A percentile compares a stretch with the other conserved stretches of the same genome.
Evolutionary conservation across 2,888 invertebrate genomes (phyloP).

Genomic region (Oscheius myriophilus): DNA sequence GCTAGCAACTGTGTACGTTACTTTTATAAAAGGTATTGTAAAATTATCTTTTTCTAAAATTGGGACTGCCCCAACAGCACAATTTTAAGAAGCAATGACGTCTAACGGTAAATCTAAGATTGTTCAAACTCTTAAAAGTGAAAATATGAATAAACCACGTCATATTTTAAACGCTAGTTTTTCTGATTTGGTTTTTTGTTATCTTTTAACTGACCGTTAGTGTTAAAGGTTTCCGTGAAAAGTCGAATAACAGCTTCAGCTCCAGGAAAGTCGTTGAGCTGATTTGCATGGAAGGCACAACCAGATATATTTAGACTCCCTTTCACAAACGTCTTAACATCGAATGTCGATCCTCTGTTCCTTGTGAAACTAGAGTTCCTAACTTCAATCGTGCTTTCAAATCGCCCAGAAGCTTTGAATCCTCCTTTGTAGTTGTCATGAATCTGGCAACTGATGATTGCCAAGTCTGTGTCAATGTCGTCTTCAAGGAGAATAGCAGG

Average conservation of each 20-base stretch:
- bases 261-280: slow-evolving; percentile 23
- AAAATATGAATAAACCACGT: too few relatives aligned
- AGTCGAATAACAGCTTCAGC: slow-evolving; percentile 20
- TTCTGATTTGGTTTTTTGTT: too few relatives aligned
- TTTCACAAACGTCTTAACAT: not conserved
- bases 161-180: too few relatives aligned
- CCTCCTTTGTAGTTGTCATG: slow-evolving; percentile 36
- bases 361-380: slow-evolving; percentile 32
- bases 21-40: too few relatives aligned
- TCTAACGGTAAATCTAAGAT: too few relatives aligned
- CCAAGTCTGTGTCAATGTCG: slow-evolving; percentile 16
- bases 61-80: too few relatives aligned
- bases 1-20: too few relatives aligned
- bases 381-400: slow-evolving; percentile 11
- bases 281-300: slow-evolving; percentile 16
- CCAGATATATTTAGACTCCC: not conserved
- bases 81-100: too few relatives aligned
- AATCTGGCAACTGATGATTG: slow-evolving; percentile 23
- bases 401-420: slow-evolving; percentile 13
- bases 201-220: not conserved
- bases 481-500: slow-evolving; percentile 18
- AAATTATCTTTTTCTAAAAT: too few relatives aligned
- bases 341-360: slow-evolving; percentile 36
- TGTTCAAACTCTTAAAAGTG: too few relatives aligned
- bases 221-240: slow-evolving; percentile 3